A percentile compares a stretch with the other conserved stretches of the same genome.
Evolutionary conservation across 1,140 invertebrate genomes (phyloP).

Genomic region (Drosophila tropicalis): DNA sequence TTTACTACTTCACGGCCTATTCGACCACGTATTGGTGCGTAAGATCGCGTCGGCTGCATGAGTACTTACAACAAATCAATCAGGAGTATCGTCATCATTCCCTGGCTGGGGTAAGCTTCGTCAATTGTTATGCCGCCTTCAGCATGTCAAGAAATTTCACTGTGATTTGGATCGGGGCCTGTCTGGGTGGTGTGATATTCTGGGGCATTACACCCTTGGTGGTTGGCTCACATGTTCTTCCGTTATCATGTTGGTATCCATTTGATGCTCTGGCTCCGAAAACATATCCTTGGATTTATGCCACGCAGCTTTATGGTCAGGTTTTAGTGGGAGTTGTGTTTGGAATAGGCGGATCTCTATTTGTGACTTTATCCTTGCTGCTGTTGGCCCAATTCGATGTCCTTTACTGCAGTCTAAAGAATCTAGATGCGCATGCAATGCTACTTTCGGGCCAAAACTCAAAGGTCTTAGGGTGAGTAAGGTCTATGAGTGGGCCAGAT

Average conservation of each 20-base stretch:
- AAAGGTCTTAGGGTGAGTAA: conserved; percentile 40
- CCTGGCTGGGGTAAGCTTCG: conserved; percentile 70
- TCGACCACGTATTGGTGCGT: conserved; percentile 64
- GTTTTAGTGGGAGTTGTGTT: conserved; percentile 57
- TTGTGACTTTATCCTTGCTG: conserved; percentile 60
- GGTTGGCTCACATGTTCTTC: conserved; percentile 49
- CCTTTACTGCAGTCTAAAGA: conserved; percentile 78
- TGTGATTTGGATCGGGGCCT: conserved; percentile 49
- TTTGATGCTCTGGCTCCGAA: conserved; percentile 62
- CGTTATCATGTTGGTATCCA: conserved; percentile 74
- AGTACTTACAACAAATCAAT: conserved; percentile 57
- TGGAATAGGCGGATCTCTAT: conserved; percentile 57
- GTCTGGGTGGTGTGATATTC: conserved; percentile 48
- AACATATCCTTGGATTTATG: conserved; percentile 58
- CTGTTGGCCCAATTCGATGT: conserved; percentile 73
- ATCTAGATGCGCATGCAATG: conserved; percentile 61
- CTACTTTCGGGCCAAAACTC: conserved; percentile 44
- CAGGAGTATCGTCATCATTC: conserved; percentile 73
- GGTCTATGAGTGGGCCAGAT: too few relatives aligned
- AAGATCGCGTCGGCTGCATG: conserved; percentile 33
- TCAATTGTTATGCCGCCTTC: conserved; percentile 45
- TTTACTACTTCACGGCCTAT: conserved; percentile 70
- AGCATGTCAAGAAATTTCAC: conserved; percentile 41
- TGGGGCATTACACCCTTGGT: conserved; percentile 69
- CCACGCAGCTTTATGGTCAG: conserved; percentile 64